These are phyloP conservation scores for Zaprionus kolodkinae DNA, from an alignment of 1,140 invertebrate species.

Conservation along the genomic window DNA sequence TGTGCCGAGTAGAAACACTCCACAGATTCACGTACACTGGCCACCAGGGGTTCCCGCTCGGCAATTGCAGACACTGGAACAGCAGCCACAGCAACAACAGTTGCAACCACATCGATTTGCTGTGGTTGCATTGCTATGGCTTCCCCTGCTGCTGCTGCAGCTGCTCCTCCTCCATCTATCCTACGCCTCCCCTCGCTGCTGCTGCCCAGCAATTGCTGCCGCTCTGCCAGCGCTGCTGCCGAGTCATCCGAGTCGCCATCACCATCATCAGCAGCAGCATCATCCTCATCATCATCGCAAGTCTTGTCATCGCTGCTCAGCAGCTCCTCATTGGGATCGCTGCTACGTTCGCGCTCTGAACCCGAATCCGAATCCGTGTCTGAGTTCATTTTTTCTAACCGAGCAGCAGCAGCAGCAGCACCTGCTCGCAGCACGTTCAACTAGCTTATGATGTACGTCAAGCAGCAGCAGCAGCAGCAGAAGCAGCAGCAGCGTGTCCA, in stretches of 20 bases:
- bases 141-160: slow-evolving; percentile 58
- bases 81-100: not conserved
- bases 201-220: slow-evolving; percentile 26
- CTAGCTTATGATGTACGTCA: slow-evolving; percentile 48
- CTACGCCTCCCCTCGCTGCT: slow-evolving; percentile 22
- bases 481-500: too few species aligned
- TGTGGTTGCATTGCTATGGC: slow-evolving; percentile 52
- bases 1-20: slow-evolving; percentile 79
- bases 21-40: slow-evolving; percentile 74
- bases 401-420: not conserved
- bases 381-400: slow-evolving; percentile 35
- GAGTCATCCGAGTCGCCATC: slow-evolving; percentile 9
- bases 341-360: slow-evolving; percentile 69
- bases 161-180: too few species aligned
- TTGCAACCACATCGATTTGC: slow-evolving; percentile 57
- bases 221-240: slow-evolving; percentile 13
- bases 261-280: slow-evolving; percentile 30
- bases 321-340: slow-evolving; percentile 73
- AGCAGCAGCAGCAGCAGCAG: not conserved
- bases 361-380: slow-evolving; percentile 63
- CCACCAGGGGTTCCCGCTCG: slow-evolving; percentile 20
- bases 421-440: slow-evolving; percentile 38
- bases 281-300: slow-evolving; percentile 62
- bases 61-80: not conserved
- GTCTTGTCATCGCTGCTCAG: slow-evolving; percentile 73